Base-by-base conservation (phyloP, 1,140 invertebrate genomes). In the Tigriopus japonicus region DNA sequence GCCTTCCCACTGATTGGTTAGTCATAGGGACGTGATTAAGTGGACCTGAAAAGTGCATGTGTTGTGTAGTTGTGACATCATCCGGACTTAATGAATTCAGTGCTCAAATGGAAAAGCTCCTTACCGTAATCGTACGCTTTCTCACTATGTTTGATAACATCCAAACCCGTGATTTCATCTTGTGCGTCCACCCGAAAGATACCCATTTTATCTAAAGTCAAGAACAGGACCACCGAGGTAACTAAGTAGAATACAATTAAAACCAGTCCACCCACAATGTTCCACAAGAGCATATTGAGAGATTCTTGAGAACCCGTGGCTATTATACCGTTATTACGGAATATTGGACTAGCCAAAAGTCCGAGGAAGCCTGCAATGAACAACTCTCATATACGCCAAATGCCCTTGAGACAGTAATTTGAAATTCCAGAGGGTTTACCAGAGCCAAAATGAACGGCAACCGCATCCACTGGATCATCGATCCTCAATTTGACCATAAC, bases 381-480 rank as follows among this genome's bases (percentile, higher is more conserved):
- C 3, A 5, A 35, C 9, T 35, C 28, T 9, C 28, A 35, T 3
- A 35, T 35, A 9, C 28, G n/a, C n/a, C n/a, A n/a, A n/a, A 35
- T 35, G 28, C 28, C 9, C 28, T 5, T 35, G 28, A 35, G 28
- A 9, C 28, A 35, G 3, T 35, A 3, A 5, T 5, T 9, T 35
- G 28, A 35, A 35, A 9, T 5, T 35, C 28, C 9, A 35, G 9
- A 35, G 28, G 3, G 17, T 49, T 49, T 49, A 49, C 45, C 45
- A 17, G 45, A 49, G 9, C 77, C 78, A 62, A 76, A 71, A 67
- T 80, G 71, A 62, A 77, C 77, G 14, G 77, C 75, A 42, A 76
- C 72, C n/a, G 77, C 77, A 67, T 80, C 78, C 14, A 80, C 64
- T 2, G 78, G 78, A 65, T 80, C 78, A 63, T 80, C 78, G 52